phyloP scores from a whole-genome alignment of 2,797 vertebrate species.

The Eutrigla gurnardus region DNA sequence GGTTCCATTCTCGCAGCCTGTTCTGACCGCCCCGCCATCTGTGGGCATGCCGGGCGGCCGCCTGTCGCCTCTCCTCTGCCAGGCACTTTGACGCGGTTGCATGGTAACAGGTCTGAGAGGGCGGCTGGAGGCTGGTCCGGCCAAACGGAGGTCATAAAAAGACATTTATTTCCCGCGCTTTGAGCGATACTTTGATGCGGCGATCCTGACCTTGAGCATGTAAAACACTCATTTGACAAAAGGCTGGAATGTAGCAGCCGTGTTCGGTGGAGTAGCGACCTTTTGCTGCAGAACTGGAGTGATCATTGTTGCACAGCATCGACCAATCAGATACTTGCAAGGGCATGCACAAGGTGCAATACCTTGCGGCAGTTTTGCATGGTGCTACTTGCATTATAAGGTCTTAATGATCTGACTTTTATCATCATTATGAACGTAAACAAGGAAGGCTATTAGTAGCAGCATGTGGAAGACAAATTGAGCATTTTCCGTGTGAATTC shows the following conservation, averaged over 20 bases:
- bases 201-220: background rate
- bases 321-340: background rate
- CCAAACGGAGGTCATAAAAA: constrained; percentile 52
- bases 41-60: constrained; percentile 76
- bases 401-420: background rate
- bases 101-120: constrained; percentile 79
- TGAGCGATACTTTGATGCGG: background rate
- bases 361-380: background rate
- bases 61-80: constrained; percentile 74
- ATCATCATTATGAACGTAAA: background rate
- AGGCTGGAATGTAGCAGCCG: background rate
- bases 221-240: background rate
- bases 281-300: background rate
- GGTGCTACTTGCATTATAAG: background rate
- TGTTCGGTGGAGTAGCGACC: no score
- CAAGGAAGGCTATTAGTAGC: no score
- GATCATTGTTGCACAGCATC: background rate
- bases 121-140: constrained; percentile 55
- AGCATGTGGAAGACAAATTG: no score
- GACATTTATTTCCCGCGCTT: background rate
- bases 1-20: constrained; percentile 70
- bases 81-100: constrained; percentile 80
- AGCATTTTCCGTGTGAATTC: no score
- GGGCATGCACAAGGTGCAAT: background rate
- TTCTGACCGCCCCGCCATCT: constrained; percentile 82